Evolutionary conservation across 2,888 invertebrate genomes (phyloP), one percentile per base, ranked within the genome.

Genomic region (Heliothis peltigera): DNA sequence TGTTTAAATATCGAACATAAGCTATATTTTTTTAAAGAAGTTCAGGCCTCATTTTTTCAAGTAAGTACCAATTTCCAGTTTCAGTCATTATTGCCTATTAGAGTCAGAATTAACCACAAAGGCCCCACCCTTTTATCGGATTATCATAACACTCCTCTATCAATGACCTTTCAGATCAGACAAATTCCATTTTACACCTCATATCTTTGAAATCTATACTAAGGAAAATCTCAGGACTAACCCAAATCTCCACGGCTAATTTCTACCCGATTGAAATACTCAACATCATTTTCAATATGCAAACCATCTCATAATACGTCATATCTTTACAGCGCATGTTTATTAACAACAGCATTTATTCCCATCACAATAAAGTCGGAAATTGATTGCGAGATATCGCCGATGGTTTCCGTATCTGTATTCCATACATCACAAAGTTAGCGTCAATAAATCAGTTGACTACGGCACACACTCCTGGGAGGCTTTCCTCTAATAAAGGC

Each of bases 401-500:
- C 5, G 39, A 39, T 39, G 39, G 39, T 66, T 69, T 51, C 54
- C 57, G 74, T 79, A 61, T 78, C 70, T 62, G 66, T 79, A 69
- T 79, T 77, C 68, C 63, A 64, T 79, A 79, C 65, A 77, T 79
- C 67, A 79, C 66, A 64, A 79, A 77, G 77, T 79, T 72, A 70
- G 64, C 72, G 72, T 81, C 80, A 80, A 87, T 90, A 90, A 89
- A 89, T 89, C 87, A 88, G 85, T 83, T 81, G 75, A 85, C 82
- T 84, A 77, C 39, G 70, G 77, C 83, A 82, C 86, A 86, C 83
- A 81, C 83, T 84, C 77, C 77, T 73, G 80, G 86, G 86, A 81
- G 83, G 83, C 82, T 83, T 81, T 79, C 71, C 84, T 86, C 86
- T 87, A 91, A 90, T 91, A 91, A 88, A 89, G 87, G 86, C 84